Percentiles rank a stretch among this genome's conserved stretches.
Evolutionary conservation across 2,888 invertebrate genomes (phyloP).

Genomic region (Willowsia nigromaculata): DNA sequence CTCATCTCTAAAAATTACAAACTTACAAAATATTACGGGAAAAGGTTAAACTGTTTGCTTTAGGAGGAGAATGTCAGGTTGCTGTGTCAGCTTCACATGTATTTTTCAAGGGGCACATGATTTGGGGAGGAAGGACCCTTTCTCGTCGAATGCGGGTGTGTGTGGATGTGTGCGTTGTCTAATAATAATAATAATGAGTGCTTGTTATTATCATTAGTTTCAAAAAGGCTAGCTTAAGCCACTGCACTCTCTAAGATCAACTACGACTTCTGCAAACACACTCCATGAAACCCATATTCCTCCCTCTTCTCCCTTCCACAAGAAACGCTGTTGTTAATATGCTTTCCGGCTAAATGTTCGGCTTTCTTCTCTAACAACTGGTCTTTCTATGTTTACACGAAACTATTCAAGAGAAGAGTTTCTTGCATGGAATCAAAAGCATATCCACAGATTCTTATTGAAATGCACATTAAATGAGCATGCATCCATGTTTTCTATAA

Average conservation of each 20-base stretch:
- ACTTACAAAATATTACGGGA: not conserved
- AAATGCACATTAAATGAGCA: too few relatives aligned
- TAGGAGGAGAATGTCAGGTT: not conserved
- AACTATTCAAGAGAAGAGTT: too few relatives aligned
- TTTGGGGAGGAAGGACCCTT: not conserved
- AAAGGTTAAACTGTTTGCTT: not conserved
- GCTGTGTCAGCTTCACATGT: not conserved
- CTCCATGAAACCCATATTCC: too few relatives aligned
- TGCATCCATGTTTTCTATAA: too few relatives aligned
- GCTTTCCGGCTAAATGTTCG: not conserved
- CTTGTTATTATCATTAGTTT: constrained; percentile 16
- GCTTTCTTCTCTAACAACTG: too few relatives aligned
- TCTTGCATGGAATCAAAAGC: too few relatives aligned
- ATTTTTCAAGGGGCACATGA: not conserved
- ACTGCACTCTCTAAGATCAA: not conserved
- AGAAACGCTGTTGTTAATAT: not conserved
- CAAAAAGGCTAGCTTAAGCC: constrained; percentile 18
- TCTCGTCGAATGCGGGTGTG: not conserved
- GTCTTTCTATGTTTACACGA: too few relatives aligned
- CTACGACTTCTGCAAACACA: not conserved
- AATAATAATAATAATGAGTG: constrained; percentile 4
- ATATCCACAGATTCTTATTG: too few relatives aligned
- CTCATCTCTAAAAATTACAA: constrained; percentile 1
- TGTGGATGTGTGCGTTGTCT: not conserved
- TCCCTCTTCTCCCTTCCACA: not conserved